These are phyloP conservation scores for Frankliniella intonsa DNA, from an alignment of 2,888 invertebrate species.

Conservation along the genomic window DNA sequence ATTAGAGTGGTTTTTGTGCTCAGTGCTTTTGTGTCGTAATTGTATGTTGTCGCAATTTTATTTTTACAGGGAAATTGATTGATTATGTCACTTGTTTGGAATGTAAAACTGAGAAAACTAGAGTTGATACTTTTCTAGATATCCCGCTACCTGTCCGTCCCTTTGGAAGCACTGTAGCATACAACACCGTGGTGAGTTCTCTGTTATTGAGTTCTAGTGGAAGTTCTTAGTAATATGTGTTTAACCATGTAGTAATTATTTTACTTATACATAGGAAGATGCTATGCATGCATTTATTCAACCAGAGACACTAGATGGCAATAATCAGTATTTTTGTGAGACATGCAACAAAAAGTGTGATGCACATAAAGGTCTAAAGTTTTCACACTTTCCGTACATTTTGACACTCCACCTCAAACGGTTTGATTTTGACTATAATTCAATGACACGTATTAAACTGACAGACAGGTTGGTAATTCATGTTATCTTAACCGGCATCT, in stretches of 20 bases:
- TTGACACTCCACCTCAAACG: conserved; percentile 81
- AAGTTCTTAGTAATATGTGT: conserved; percentile 28
- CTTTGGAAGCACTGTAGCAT: conserved; percentile 70
- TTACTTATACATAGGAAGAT: conserved; percentile 57
- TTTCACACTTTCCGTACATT: conserved; percentile 79
- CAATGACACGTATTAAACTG: conserved; percentile 77
- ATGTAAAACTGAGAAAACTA: conserved; percentile 75
- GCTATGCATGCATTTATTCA: conserved; percentile 77
- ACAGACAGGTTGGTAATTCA: conserved; percentile 65
- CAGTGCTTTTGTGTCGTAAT: not conserved
- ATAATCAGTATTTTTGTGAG: conserved; percentile 84
- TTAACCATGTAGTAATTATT: too few relatives aligned
- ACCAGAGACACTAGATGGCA: conserved; percentile 75
- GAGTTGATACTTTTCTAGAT: conserved; percentile 78
- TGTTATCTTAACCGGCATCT: conserved; percentile 29
- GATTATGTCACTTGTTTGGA: conserved; percentile 86
- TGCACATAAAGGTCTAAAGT: conserved; percentile 85
- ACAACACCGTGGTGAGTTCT: conserved; percentile 64
- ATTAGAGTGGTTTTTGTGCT: not conserved
- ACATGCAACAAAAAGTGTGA: conserved; percentile 80
- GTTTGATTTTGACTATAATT: conserved; percentile 83
- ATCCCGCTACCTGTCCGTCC: conserved; percentile 80
- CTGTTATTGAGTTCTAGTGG: conserved; percentile 1
- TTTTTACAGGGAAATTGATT: conserved; percentile 63
- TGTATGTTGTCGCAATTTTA: conserved; percentile 21